Evolutionary conservation across 1,140 invertebrate genomes (phyloP), one percentile per base, ranked within the genome.

Genomic region (Chrysoperla carnea): DNA sequence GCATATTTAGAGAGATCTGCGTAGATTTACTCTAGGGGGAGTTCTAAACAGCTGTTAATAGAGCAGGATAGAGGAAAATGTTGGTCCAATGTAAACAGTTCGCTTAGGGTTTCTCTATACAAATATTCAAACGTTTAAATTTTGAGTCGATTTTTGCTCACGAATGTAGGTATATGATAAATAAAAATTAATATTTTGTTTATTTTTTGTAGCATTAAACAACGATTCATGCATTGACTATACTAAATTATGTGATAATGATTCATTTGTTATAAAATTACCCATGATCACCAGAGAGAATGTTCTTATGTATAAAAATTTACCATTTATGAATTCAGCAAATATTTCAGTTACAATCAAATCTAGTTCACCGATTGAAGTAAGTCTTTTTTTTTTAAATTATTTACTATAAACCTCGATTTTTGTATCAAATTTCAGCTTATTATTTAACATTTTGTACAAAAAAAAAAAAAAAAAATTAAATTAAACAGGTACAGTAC

Each of bases 271-370:
- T 23, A 23, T 61, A 1, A 52, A 59, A 46, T 44, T 61, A 14
- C 57, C 59, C 7, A 58, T 46, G n/a, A 57, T 61, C 12, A 36
- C 54, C 1, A 52, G 52, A 46, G 58, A 58, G 36, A 61, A 61
- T 42, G 58, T 54, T 41, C 28, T 57, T 2, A 54, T 60, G 15
- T 55, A 61, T 44, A 58, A 58, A 43, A 51, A 59, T 41, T 58
- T 50, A 38, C 59, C 59, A 3, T 61, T 61, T 48, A 60, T 55
- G 7, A 58, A 51, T 41, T 52, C 46, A 7, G 56, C 59, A 45
- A 54, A 51, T 23, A 52, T 66, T 43, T 50, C 48, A 7, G 59
- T 62, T 5, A 53, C 48, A 13, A 50, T 66, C n/a, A 56, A 52
- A 47, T 46, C 55, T 37, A 56, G 45, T 42, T 52, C 53, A 33